These are phyloP conservation scores for Clivina fossor DNA, from an alignment of 2,888 invertebrate species.

Conservation along the genomic window DNA sequence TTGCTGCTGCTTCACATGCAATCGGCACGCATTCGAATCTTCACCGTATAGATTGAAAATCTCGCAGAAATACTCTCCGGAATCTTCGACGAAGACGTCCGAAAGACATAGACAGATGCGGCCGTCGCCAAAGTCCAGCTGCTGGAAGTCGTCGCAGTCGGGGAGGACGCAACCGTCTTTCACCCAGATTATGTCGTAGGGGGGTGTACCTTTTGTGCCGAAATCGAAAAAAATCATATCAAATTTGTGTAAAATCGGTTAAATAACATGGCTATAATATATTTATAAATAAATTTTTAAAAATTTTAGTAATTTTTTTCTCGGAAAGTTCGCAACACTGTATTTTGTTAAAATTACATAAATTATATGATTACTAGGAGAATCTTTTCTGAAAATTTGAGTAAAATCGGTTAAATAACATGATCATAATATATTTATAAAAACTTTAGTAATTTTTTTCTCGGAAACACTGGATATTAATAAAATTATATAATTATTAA, in stretches of 20 bases:
- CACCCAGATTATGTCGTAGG: constrained; percentile 67
- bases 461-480: neutral
- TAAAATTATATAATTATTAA: constrained; percentile 5
- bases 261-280: too few relatives aligned
- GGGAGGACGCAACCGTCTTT: constrained; percentile 65
- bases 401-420: too few relatives aligned
- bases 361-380: too few relatives aligned
- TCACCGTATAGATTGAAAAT: constrained; percentile 64
- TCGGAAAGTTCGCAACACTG: too few relatives aligned
- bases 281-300: too few relatives aligned
- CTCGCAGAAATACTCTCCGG: constrained; percentile 68
- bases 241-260: too few relatives aligned
- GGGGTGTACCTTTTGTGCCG: constrained; percentile 51
- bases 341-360: too few relatives aligned
- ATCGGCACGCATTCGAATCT: constrained; percentile 56
- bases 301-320: too few relatives aligned
- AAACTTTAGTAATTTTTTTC: neutral
- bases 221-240: too few relatives aligned
- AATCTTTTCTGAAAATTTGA: too few relatives aligned
- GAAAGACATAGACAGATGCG: constrained; percentile 59
- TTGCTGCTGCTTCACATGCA: constrained; percentile 56
- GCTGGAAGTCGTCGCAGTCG: constrained; percentile 61
- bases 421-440: neutral
- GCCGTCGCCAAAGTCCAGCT: constrained; percentile 59
- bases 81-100: constrained; percentile 64